Percentiles rank a stretch among this genome's conserved stretches.
These are phyloP conservation scores for Ellobius talpinus DNA, from an alignment of 2,113 vertebrate genomes.

Conservation along the genomic window DNA sequence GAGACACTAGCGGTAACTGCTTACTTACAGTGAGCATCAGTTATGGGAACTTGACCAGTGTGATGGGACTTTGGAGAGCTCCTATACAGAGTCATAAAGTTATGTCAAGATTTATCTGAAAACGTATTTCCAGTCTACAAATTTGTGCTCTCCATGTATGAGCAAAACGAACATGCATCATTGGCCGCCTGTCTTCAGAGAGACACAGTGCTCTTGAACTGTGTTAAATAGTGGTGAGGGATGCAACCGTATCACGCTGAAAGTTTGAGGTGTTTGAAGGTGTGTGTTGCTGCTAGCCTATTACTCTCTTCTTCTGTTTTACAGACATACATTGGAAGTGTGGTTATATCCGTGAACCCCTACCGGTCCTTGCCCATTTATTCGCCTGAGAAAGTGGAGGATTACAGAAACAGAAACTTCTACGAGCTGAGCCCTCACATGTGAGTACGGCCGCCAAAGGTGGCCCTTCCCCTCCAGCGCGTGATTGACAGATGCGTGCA, in stretches of 20 bases:
- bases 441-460: constrained; percentile 89
- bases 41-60: background rate
- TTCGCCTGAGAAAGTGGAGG: constrained; percentile 98
- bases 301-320: constrained; percentile 1
- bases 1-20: background rate
- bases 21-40: background rate
- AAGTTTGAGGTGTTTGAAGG: background rate
- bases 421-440: constrained; percentile 99
- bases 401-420: constrained; percentile 99
- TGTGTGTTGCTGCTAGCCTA: background rate
- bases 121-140: background rate
- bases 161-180: background rate
- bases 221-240: background rate
- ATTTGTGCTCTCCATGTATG: background rate
- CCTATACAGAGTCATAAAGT: background rate
- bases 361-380: constrained; percentile 96
- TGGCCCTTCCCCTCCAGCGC: constrained; percentile 40
- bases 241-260: rapidly evolving
- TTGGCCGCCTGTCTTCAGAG: background rate
- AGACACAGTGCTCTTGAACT: background rate
- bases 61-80: constrained; percentile 12
- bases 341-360: constrained; percentile 99
- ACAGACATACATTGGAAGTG: constrained; percentile 98
- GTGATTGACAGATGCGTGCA: constrained; percentile 81
- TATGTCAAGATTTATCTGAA: constrained; percentile 20